phyloP scores from a whole-genome alignment of 1,140 invertebrate species.

The Drosophila lowei region DNA sequence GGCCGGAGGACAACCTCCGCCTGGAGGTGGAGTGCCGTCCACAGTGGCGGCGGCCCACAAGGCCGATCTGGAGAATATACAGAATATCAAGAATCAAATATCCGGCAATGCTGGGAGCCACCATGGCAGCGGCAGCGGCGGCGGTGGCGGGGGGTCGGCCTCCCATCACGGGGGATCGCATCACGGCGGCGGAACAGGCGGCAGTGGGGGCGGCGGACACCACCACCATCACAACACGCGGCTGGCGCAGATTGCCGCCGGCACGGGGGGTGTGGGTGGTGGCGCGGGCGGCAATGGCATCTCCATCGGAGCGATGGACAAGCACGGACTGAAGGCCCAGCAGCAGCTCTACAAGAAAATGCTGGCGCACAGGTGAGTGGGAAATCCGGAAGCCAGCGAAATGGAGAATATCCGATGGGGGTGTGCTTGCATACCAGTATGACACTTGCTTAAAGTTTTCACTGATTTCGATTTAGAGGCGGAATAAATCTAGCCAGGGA shows the following conservation, averaged over 20 bases:
- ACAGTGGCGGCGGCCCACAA: constrained; percentile 58
- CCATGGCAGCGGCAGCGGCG: constrained; percentile 16
- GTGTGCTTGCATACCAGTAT: too few species aligned
- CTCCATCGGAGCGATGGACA: constrained; percentile 34
- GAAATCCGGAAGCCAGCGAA: too few species aligned
- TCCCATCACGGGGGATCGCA: constrained; percentile 45
- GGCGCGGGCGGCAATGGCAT: constrained; percentile 46
- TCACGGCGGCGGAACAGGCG: constrained; percentile 16
- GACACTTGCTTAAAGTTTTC: too few species aligned
- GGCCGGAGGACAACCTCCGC: too few species aligned
- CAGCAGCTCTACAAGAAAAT: constrained; percentile 75
- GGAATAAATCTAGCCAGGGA: too few species aligned
- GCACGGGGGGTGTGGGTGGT: constrained; percentile 36
- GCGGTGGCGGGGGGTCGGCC: constrained; percentile 7
- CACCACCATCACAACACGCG: constrained; percentile 66
- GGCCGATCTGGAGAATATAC: constrained; percentile 80
- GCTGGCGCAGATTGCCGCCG: constrained; percentile 57
- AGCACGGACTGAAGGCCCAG: constrained; percentile 62
- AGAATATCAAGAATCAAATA: constrained; percentile 79
- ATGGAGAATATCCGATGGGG: too few species aligned
- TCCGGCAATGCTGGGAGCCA: constrained; percentile 27
- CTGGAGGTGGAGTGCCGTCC: constrained; percentile 16
- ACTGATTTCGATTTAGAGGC: too few species aligned
- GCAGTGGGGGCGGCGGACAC: constrained; percentile 41
- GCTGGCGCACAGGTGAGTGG: constrained; percentile 61